These are phyloP conservation scores for Trachymyrmex cornetzi DNA, from an alignment of 1,140 invertebrate genomes.

Conservation along the genomic window DNA sequence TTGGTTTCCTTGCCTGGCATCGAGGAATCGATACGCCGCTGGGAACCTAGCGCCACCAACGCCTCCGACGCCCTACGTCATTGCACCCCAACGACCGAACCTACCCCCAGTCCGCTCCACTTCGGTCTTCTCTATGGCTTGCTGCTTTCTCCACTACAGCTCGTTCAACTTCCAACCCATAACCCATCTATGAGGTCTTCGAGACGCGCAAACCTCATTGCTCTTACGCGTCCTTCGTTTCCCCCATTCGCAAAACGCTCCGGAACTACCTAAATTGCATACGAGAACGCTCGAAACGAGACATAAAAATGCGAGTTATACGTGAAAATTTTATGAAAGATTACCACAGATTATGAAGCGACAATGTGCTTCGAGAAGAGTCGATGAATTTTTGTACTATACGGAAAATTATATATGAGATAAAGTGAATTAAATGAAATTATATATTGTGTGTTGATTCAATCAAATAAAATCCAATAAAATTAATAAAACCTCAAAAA, in stretches of 20 bases:
- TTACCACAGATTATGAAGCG: not conserved
- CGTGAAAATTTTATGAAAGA: not conserved
- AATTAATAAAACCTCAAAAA: not conserved
- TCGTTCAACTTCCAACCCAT: conserved; percentile 67
- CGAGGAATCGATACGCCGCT: conserved; percentile 83
- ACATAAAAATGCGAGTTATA: not conserved
- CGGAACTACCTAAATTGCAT: conserved; percentile 41
- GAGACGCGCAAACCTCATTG: conserved; percentile 47
- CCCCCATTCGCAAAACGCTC: conserved; percentile 18
- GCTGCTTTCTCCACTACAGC: conserved; percentile 36
- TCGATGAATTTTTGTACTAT: not conserved
- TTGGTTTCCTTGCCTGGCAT: conserved; percentile 80
- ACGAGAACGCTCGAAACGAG: not conserved
- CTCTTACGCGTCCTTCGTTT: conserved; percentile 43
- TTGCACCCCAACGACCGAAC: conserved; percentile 80
- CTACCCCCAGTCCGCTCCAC: conserved; percentile 48
- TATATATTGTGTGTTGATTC: not conserved
- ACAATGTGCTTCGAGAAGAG: not conserved
- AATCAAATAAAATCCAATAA: not conserved
- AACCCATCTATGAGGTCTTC: conserved; percentile 32
- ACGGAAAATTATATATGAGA: not conserved
- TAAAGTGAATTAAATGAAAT: not conserved
- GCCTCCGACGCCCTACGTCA: conserved; percentile 83
- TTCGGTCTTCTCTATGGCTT: conserved; percentile 26
- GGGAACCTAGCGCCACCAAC: conserved; percentile 85